Evolutionary conservation across 2,888 invertebrate species (phyloP), one percentile per base, ranked within the genome.

Genomic region (Leptopterna dolabrata): DNA sequence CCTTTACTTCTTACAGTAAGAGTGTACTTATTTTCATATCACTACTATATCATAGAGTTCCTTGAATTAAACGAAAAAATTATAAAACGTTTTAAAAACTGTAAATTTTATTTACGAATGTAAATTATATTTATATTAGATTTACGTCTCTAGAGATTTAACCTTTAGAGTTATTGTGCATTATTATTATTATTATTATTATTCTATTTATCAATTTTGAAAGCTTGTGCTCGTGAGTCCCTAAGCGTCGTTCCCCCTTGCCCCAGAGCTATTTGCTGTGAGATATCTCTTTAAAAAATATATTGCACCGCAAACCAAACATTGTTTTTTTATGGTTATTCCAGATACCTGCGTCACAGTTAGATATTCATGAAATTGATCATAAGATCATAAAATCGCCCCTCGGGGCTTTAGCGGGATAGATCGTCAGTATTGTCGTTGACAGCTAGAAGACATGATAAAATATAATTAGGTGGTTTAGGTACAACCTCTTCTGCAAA

Each of bases 191-290:
- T 73, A 70, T 70, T 83, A 45, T 81, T 83, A 83, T 70, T 85
- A 85, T 76, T 73, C 85, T 85, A 85, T 73, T 85, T 73, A 73
- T 85, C 81, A 81, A 85, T 47, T 85, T 85, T 73, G 85, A 63
- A 85, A 43, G 85, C 85, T 85, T 85, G 85, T 30, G 85, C 85
- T 85, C 85, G 85, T 73, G 45, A 73, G 85, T 85, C 85, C 85
- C 73, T 85, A 73, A 11, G 85, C 85, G 85, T 85, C 85, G 30
- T 85, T 85, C 73, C 73, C 84, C 85, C 45, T 85, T 55, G 36
- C 41, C 83, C 51, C 24, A 36, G 55, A 73, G 85, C 85, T 43
- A 85, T 45, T 73, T 43, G 85, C 85, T 85, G 85, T 85, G 85
- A 85, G 43, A 70, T 55, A 45, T 85, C 76, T 76, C 76, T 63